phyloP scores from a whole-genome alignment of 2,113 vertebrate genomes.

The Falco punctatus region DNA sequence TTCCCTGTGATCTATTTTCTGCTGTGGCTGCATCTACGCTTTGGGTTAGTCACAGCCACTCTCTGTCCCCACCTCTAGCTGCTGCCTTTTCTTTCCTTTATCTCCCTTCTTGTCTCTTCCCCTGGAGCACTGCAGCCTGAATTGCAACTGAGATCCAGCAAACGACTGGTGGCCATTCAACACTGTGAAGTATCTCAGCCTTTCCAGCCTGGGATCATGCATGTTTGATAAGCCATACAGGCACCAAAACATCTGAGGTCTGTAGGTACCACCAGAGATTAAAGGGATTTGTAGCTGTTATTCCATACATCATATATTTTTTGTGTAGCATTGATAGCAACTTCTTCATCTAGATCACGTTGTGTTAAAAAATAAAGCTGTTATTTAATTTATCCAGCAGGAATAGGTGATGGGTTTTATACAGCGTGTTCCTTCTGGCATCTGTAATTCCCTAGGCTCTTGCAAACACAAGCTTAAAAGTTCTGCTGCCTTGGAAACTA shows the following conservation, averaged over 20 bases:
- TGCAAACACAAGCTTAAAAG: neutral
- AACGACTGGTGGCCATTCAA: neutral
- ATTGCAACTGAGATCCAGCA: neutral
- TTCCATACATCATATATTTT: neutral
- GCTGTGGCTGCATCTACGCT: neutral
- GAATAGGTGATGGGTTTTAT: conserved; percentile 15
- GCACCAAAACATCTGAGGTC: neutral
- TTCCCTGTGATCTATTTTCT: neutral
- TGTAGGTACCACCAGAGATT: neutral
- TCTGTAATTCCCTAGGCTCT: conserved; percentile 1
- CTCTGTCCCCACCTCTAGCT: neutral
- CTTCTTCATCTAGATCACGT: neutral
- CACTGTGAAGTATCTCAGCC: neutral
- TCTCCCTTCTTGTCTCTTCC: neutral
- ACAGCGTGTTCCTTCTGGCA: neutral
- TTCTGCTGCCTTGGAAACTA: conserved; percentile 48
- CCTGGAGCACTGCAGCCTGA: neutral
- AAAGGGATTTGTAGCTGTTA: conserved; percentile 27
- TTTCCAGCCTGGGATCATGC: neutral
- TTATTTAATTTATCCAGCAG: neutral
- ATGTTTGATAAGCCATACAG: neutral
- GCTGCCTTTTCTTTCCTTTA: neutral
- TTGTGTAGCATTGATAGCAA: neutral
- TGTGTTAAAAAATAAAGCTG: neutral
- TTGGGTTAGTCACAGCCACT: neutral